Evolutionary conservation across 2,888 invertebrate genomes (phyloP).

Genomic region (Taphrorychus bicolor): DNA sequence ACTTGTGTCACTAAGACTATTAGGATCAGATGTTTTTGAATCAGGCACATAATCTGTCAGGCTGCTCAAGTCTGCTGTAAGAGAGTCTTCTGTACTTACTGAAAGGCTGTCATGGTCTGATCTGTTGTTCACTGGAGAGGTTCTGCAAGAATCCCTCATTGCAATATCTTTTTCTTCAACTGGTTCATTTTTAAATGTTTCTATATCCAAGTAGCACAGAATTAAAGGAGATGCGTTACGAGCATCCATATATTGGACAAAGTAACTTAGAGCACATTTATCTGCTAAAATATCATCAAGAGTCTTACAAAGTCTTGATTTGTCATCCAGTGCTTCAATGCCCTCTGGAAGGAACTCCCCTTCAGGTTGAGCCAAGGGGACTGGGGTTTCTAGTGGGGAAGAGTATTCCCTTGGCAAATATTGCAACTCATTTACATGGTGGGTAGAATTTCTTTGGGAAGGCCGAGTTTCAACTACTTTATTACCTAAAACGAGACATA

Average conservation of each 20-base stretch:
- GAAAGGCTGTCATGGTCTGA: slow-evolving; percentile 59
- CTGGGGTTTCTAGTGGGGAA: not conserved
- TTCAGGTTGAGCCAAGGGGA: not conserved
- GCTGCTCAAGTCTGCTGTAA: slow-evolving; percentile 56
- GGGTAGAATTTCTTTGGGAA: not conserved
- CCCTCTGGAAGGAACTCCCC: slow-evolving; percentile 54
- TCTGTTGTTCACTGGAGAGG: slow-evolving; percentile 47
- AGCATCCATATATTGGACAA: slow-evolving; percentile 86
- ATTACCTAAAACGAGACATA: not conserved
- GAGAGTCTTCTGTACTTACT: slow-evolving; percentile 60
- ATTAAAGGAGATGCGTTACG: slow-evolving; percentile 70
- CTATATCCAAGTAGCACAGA: slow-evolving; percentile 80
- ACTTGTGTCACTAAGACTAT: slow-evolving; percentile 54
- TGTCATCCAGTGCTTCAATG: slow-evolving; percentile 55
- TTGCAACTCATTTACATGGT: not conserved
- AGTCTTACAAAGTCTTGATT: slow-evolving; percentile 75
- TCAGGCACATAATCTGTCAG: slow-evolving; percentile 52
- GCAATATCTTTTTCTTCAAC: slow-evolving; percentile 25
- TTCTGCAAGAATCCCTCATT: slow-evolving; percentile 26
- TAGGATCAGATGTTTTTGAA: slow-evolving; percentile 42
- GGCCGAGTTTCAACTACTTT: not conserved
- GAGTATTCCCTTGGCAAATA: not conserved
- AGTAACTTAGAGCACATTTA: slow-evolving; percentile 81
- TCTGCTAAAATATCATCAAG: slow-evolving; percentile 78
- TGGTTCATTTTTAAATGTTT: slow-evolving; percentile 67